Conservation (phyloP, 35 echinoderm and acorn worm species). For the Diadema setosum region DNA sequence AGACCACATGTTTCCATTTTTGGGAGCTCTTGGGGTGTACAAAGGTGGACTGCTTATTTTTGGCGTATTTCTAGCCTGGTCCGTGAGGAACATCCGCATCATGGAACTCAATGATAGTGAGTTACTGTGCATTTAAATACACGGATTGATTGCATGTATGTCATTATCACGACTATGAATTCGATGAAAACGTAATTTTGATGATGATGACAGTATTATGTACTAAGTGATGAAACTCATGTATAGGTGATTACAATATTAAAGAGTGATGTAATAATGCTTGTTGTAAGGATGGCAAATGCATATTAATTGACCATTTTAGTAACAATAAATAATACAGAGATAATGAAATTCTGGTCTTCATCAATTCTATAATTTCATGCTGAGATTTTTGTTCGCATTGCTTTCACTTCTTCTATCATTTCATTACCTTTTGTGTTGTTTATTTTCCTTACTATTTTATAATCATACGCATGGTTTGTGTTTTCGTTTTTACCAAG, state of each 20-base stretch:
- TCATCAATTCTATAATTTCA: background rate
- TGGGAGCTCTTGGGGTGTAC: background rate
- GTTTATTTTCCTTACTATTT: background rate
- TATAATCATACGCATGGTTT: background rate
- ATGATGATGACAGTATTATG: no score
- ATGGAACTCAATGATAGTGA: conserved; percentile 9
- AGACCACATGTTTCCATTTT: background rate
- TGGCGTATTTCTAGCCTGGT: conserved; percentile 24
- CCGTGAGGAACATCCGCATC: background rate
- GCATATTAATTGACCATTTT: no score
- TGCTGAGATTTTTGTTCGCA: background rate
- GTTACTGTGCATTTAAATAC: no score
- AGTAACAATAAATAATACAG: no score
- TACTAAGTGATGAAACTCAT: no score
- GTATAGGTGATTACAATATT: no score
- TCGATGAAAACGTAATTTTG: no score
- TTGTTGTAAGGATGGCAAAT: no score
- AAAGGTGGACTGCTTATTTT: conserved; percentile 16
- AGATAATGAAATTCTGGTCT: no score
- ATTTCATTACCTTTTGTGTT: background rate
- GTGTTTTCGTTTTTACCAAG: background rate
- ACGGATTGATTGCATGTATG: no score
- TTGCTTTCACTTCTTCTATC: background rate
- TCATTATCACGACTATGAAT: no score
- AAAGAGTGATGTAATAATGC: no score